Conservation (phyloP, 1,140 invertebrate genomes). For the Tyrophagus putrescentiae region DNA sequence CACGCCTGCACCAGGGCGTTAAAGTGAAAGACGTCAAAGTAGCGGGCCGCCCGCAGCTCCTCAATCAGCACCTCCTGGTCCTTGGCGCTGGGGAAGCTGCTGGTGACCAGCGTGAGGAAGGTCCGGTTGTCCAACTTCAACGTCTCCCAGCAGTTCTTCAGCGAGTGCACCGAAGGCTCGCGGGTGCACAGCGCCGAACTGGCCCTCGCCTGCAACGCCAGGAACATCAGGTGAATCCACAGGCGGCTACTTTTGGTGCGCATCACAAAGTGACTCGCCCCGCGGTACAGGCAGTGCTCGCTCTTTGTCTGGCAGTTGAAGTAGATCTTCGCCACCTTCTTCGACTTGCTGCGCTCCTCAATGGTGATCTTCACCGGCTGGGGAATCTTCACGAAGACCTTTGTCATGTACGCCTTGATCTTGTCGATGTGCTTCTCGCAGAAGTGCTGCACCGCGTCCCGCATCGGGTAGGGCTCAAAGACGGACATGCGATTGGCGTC, state of each 20-base stretch:
- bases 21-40: constrained; percentile 81
- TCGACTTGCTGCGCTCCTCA: constrained; percentile 65
- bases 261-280: constrained; percentile 66
- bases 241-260: constrained; percentile 67
- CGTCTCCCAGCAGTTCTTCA: constrained; percentile 83
- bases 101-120: constrained; percentile 76
- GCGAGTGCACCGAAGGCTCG: constrained; percentile 60
- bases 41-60: constrained; percentile 67
- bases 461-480: constrained; percentile 57
- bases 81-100: constrained; percentile 59
- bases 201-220: constrained; percentile 68
- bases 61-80: constrained; percentile 73
- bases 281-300: constrained; percentile 73
- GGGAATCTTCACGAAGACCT: constrained; percentile 64
- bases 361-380: constrained; percentile 76
- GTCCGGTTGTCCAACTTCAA: constrained; percentile 73
- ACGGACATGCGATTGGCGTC: neutral
- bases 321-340: constrained; percentile 68
- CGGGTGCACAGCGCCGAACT: constrained; percentile 60
- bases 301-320: constrained; percentile 72
- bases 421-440: constrained; percentile 83
- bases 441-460: constrained; percentile 80
- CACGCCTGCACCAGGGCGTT: constrained; percentile 47
- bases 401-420: constrained; percentile 76
- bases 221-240: constrained; percentile 91